Evolutionary conservation across 2,888 invertebrate genomes (phyloP), one percentile per base, ranked within the genome.

Genomic region (Criorhina ranunculi): DNA sequence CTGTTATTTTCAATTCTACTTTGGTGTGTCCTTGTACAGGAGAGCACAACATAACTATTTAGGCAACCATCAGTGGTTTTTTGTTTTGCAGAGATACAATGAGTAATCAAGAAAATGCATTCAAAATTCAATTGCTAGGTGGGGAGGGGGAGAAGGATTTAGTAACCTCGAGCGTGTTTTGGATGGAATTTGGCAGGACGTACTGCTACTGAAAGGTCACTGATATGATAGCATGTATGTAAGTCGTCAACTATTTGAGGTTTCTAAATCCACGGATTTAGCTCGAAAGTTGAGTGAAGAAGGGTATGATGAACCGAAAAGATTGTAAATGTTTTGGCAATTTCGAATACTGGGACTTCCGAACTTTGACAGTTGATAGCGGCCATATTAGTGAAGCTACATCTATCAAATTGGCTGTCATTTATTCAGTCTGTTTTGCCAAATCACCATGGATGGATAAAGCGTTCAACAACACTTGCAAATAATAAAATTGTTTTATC

Each of bases 71-170:
- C 29, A 35, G n/a, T n/a, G n/a, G n/a, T n/a, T n/a, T n/a, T n/a
- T 11, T 51, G 24, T 37, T 7, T 33, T 59, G 42, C 24, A 31
- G 69, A 46, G 57, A 8, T 24, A 8, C 19, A 8, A 31, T 9
- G 11, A 81, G 67, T 79, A 79, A 83, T 83, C 79, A 83, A 24
- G 57, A 51, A 67, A 79, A 79, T 79, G 83, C 73, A 79, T 83
- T 19, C 40, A 29, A 15, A 78, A 72, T 51, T 82, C 59, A 70
- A 72, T 77, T 77, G 33, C 7, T 24, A 4, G 24, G 73, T 72
- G 59, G 31, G 40, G 29, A 6, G 37, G 12, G 17, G 31, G 37
- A 46, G 67, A 73, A 46, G 40, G 67, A 73, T 66, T 72, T 72
- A 72, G 60, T 59, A 46, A 46, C 66, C 35, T 53, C 51, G 62